Evolutionary conservation across 1,140 invertebrate species (phyloP).

Genomic region (Trichomalopsis sarcophagae): DNA sequence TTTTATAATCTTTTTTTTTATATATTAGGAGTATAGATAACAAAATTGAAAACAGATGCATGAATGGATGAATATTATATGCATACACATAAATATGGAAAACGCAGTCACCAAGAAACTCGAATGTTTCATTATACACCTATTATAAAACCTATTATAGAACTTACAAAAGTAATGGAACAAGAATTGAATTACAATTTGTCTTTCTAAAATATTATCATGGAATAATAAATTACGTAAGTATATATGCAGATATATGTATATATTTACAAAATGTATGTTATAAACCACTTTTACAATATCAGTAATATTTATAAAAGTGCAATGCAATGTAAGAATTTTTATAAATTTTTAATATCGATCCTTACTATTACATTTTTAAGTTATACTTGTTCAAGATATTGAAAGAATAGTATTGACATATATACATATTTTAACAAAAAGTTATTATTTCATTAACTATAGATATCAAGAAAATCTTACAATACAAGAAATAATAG

Average conservation of each 20-base stretch:
- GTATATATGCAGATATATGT: neutral
- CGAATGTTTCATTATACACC: neutral
- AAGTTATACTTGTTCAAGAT: slow-evolving; percentile 4
- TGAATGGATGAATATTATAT: neutral
- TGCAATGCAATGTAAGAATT: slow-evolving; percentile 51
- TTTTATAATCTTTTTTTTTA: neutral
- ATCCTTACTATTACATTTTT: slow-evolving; percentile 37
- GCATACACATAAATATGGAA: neutral
- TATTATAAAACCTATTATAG: neutral
- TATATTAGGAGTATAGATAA: neutral
- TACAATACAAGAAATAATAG: slow-evolving; percentile 50
- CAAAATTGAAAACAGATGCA: neutral
- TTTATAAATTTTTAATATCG: slow-evolving; percentile 24
- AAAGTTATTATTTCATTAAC: slow-evolving; percentile 38
- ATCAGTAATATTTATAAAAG: slow-evolving; percentile 51
- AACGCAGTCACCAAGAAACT: neutral
- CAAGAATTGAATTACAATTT: slow-evolving; percentile 14
- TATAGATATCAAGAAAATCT: slow-evolving; percentile 58
- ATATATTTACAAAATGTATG: slow-evolving; percentile 52
- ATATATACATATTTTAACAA: slow-evolving; percentile 45
- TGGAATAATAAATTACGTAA: slow-evolving; percentile 49
- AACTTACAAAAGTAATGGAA: neutral
- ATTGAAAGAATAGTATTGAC: slow-evolving; percentile 38
- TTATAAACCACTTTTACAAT: slow-evolving; percentile 54
- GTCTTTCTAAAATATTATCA: slow-evolving; percentile 15